Evolutionary conservation across 1,140 invertebrate genomes (phyloP).

Genomic region (Caerostris darwini): DNA sequence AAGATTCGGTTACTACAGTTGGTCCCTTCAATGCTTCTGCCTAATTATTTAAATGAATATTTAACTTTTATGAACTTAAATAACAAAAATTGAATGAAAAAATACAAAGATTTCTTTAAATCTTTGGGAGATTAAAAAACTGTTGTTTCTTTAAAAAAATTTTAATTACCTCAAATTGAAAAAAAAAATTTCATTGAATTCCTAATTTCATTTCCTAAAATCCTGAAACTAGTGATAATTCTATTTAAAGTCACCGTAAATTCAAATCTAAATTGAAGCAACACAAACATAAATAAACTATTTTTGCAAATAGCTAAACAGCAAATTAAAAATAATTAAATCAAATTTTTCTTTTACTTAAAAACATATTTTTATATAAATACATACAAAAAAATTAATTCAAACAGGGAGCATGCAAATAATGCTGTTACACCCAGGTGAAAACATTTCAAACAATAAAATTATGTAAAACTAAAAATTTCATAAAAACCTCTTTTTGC

Average conservation of each 20-base stretch:
- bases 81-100: not conserved
- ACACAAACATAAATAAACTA: too few relatives aligned
- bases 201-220: too few relatives aligned
- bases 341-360: too few relatives aligned
- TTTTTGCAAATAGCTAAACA: too few relatives aligned
- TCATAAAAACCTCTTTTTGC: constrained; percentile 61
- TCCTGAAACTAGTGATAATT: too few relatives aligned
- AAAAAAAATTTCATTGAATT: too few relatives aligned
- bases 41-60: constrained; percentile 10
- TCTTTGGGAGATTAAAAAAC: not conserved
- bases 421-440: not conserved
- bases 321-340: too few relatives aligned
- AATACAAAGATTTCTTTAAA: not conserved
- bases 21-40: constrained; percentile 66
- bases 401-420: not conserved
- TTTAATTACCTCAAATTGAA: too few relatives aligned
- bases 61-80: not conserved
- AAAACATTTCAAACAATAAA: not conserved
- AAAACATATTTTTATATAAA: not conserved
- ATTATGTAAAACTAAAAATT: constrained; percentile 20
- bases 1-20: constrained; percentile 71
- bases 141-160: too few relatives aligned
- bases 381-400: not conserved
- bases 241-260: too few relatives aligned
- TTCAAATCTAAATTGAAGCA: too few relatives aligned